Conservation (phyloP, 2,113 vertebrate genomes). For the Cebidichthys violaceus region DNA sequence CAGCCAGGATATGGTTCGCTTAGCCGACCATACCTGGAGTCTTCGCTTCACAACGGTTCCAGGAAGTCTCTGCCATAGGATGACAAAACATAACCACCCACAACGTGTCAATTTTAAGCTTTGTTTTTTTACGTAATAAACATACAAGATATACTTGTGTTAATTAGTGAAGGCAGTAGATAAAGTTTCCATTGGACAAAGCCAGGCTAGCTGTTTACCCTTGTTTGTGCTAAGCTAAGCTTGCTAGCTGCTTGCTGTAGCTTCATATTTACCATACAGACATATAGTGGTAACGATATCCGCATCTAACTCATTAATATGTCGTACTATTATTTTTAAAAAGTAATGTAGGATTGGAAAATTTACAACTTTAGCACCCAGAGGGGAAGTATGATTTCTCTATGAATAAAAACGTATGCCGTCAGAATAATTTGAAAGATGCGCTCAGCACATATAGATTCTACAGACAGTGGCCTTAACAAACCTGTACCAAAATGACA, state of each 20-base stretch:
- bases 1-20: not conserved
- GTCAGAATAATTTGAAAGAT: not conserved
- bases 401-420: not conserved
- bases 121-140: not conserved
- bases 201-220: not conserved
- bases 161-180: too few relatives aligned
- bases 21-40: not conserved
- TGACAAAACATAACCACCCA: too few relatives aligned
- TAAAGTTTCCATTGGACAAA: not conserved
- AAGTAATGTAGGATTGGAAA: not conserved
- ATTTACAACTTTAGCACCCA: not conserved
- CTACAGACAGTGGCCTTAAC: not conserved
- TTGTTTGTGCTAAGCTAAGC: not conserved
- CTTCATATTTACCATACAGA: not conserved
- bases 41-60: not conserved
- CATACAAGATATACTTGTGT: not conserved
- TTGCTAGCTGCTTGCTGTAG: not conserved
- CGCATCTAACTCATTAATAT: not conserved
- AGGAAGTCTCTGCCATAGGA: not conserved
- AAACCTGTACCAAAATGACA: conserved; percentile 1
- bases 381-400: not conserved
- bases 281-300: not conserved
- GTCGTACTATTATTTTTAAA: not conserved
- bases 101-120: too few relatives aligned
- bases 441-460: not conserved